These are phyloP conservation scores for Melinaea menophilus DNA, from an alignment of 2,888 invertebrate species.

Conservation along the genomic window DNA sequence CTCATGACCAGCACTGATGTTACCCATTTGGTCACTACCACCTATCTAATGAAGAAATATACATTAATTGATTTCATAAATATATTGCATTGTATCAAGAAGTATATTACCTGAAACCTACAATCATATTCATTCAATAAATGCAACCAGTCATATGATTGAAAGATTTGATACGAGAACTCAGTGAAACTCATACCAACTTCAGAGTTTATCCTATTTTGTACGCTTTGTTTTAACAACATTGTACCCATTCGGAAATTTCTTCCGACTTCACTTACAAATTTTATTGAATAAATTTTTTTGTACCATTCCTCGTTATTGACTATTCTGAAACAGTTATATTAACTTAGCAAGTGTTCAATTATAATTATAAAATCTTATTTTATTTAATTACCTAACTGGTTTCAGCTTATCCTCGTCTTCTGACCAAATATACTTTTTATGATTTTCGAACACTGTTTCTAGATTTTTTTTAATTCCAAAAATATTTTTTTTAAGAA, in stretches of 20 bases:
- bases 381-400: constrained; percentile 61
- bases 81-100: neutral
- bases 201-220: constrained; percentile 83
- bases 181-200: constrained; percentile 96
- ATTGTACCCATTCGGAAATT: constrained; percentile 94
- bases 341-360: neutral
- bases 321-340: constrained; percentile 79
- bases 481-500: constrained; percentile 82
- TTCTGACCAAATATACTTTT: constrained; percentile 84
- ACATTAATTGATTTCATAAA: constrained; percentile 1
- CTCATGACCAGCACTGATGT: constrained; percentile 95
- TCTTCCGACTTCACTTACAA: constrained; percentile 88
- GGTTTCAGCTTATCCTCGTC: constrained; percentile 70
- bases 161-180: constrained; percentile 97
- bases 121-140: constrained; percentile 87
- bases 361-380: neutral
- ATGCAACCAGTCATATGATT: constrained; percentile 96
- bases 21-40: constrained; percentile 99
- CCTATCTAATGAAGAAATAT: constrained; percentile 81
- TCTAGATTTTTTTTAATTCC: constrained; percentile 84
- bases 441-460: constrained; percentile 90
- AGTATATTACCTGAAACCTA: constrained; percentile 84
- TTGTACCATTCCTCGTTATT: constrained; percentile 95
- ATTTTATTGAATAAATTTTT: constrained; percentile 85
- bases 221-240: constrained; percentile 88